Percentiles rank a stretch among this genome's conserved stretches.
These are phyloP conservation scores for Epistrophe eligans DNA, from an alignment of 2,888 invertebrate species.

Conservation along the genomic window DNA sequence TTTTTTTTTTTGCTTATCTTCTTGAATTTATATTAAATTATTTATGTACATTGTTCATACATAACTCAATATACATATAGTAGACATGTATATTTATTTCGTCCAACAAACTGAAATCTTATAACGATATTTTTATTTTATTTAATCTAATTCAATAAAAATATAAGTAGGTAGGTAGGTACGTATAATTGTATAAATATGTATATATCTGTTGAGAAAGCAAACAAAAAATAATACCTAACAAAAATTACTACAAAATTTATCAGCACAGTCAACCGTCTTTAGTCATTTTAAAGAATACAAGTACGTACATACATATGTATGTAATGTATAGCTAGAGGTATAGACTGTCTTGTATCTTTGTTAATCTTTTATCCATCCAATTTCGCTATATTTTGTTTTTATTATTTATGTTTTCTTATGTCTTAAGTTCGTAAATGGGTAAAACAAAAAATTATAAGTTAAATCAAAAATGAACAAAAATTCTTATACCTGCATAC, in stretches of 20 bases:
- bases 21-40: no score
- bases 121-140: slow-evolving; percentile 25
- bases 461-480: not conserved
- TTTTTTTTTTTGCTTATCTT: slow-evolving; percentile 12
- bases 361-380: slow-evolving; percentile 41
- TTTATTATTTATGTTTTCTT: slow-evolving; percentile 1
- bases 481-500: not conserved
- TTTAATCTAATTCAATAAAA: slow-evolving; percentile 49
- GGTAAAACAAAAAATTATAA: not conserved
- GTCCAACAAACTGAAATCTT: slow-evolving; percentile 20
- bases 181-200: no score
- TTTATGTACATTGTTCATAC: not conserved
- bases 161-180: not conserved
- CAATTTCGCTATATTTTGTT: slow-evolving; percentile 20
- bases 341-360: slow-evolving; percentile 26
- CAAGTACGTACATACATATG: slow-evolving; percentile 11
- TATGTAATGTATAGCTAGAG: not conserved
- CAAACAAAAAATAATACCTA: slow-evolving; percentile 25
- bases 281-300: not conserved
- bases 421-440: not conserved
- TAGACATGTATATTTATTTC: not conserved
- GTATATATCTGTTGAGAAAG: slow-evolving; percentile 7
- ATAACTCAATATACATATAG: no score
- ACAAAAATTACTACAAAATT: slow-evolving; percentile 30
- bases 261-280: slow-evolving; percentile 54